Conservation (phyloP, 2,888 invertebrate genomes). For the Sycophila texana region DNA sequence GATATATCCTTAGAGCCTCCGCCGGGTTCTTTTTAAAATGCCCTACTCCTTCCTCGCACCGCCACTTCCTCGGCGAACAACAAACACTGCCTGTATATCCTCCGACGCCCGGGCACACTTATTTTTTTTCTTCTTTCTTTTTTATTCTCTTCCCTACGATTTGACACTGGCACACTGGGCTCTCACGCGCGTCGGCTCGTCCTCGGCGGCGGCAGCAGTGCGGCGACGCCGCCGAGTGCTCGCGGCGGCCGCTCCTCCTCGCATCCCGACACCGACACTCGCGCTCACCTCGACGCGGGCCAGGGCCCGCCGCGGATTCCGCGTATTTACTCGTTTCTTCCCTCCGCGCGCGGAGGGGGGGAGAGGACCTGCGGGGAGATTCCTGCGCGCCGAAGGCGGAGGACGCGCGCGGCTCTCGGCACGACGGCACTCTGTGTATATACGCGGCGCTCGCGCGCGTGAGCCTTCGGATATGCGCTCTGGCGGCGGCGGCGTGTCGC, state of each 20-base stretch:
- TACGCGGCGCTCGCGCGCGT: background rate
- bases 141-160: background rate
- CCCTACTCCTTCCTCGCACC: slow-evolving; percentile 32
- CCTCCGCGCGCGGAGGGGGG: too few species aligned
- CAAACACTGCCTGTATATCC: background rate
- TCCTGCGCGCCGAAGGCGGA: too few species aligned
- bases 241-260: slow-evolving; percentile 1
- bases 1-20: slow-evolving; percentile 28
- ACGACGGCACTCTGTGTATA: background rate
- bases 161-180: background rate
- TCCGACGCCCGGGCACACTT: background rate
- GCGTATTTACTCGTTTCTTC: background rate
- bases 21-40: slow-evolving; percentile 57
- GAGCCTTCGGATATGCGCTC: background rate
- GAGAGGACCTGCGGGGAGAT: too few species aligned
- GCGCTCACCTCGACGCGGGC: slow-evolving; percentile 1
- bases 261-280: background rate
- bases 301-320: background rate
- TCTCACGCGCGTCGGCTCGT: too few species aligned
- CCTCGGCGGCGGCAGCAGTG: too few species aligned
- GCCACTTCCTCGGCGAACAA: background rate
- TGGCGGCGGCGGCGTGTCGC: slow-evolving; percentile 18
- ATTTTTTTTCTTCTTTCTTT: too few species aligned
- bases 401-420: slow-evolving; percentile 2
- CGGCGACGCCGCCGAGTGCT: background rate